Percentiles rank a stretch among this genome's conserved stretches.
phyloP scores from a whole-genome alignment of 2,888 invertebrate genomes.

The Glyphotaelius pellucidus region DNA sequence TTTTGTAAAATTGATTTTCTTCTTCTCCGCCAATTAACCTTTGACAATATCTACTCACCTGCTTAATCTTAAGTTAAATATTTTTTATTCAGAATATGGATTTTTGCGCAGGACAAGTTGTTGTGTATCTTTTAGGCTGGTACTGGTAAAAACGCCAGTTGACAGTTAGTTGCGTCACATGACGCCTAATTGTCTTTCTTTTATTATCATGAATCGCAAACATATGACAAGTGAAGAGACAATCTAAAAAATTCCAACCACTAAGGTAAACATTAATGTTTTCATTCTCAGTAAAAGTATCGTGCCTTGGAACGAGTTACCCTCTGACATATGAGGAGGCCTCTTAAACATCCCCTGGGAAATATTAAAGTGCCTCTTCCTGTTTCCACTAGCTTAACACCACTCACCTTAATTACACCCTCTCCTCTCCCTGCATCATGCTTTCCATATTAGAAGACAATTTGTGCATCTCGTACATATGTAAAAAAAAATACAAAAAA shows the following conservation, averaged over 20 bases:
- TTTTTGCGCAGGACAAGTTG: neutral
- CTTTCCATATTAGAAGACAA: neutral
- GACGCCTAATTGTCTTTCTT: too few species aligned
- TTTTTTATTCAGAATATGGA: neutral
- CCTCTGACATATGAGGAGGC: neutral
- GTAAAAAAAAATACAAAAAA: too few species aligned
- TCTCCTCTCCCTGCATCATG: neutral
- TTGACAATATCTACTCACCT: too few species aligned
- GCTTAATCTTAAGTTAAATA: neutral
- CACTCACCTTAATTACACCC: neutral
- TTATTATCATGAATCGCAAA: too few species aligned
- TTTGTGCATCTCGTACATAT: neutral
- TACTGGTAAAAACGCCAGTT: too few species aligned
- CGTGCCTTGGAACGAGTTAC: neutral
- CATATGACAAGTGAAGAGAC: neutral
- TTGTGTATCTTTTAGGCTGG: too few species aligned
- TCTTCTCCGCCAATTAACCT: too few species aligned
- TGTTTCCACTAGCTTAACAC: neutral
- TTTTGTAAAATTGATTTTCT: too few species aligned
- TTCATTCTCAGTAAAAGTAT: neutral
- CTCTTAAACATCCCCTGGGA: neutral
- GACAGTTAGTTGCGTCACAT: too few species aligned
- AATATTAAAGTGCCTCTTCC: neutral
- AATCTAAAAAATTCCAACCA: neutral
- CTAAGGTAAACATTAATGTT: neutral